These are phyloP conservation scores for Piaya cayana DNA, from an alignment of 2,113 vertebrate species.

Conservation along the genomic window DNA sequence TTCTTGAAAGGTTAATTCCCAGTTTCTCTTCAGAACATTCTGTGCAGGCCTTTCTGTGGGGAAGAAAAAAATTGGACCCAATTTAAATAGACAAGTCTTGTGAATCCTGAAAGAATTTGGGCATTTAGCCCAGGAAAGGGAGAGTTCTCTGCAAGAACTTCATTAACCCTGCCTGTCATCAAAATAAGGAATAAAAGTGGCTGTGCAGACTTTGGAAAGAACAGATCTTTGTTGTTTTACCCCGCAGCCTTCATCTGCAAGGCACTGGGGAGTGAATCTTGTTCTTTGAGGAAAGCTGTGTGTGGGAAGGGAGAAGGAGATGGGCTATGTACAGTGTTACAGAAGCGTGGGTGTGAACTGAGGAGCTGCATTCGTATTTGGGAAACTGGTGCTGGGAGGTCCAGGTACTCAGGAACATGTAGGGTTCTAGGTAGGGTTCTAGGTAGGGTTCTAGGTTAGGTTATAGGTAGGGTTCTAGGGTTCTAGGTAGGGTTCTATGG, in stretches of 20 bases:
- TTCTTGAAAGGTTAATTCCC: slow-evolving; percentile 53
- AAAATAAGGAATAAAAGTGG: slow-evolving; percentile 30
- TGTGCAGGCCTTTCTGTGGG: slow-evolving; percentile 61
- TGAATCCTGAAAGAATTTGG: slow-evolving; percentile 82
- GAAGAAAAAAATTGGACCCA: slow-evolving; percentile 46
- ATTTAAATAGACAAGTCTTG: slow-evolving; percentile 76
- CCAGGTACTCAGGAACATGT: background rate
- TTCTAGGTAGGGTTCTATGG: too few relatives aligned
- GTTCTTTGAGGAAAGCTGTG: background rate
- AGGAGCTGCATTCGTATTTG: background rate
- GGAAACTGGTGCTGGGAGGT: background rate
- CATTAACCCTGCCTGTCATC: slow-evolving; percentile 72
- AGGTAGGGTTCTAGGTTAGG: too few relatives aligned
- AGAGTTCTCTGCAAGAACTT: slow-evolving; percentile 74
- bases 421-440: too few relatives aligned
- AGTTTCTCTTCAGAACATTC: slow-evolving; percentile 63
- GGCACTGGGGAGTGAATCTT: background rate
- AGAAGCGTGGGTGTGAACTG: fast-evolving
- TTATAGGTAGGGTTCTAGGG: too few relatives aligned
- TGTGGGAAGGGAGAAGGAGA: background rate
- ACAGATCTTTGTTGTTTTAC: background rate
- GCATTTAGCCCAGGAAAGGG: slow-evolving; percentile 79
- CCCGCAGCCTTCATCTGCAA: background rate
- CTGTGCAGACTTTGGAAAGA: background rate
- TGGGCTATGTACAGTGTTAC: fast-evolving